These are phyloP conservation scores for Branchinecta sandiegonensis DNA, from an alignment of 2,888 invertebrate species.

Conservation along the genomic window DNA sequence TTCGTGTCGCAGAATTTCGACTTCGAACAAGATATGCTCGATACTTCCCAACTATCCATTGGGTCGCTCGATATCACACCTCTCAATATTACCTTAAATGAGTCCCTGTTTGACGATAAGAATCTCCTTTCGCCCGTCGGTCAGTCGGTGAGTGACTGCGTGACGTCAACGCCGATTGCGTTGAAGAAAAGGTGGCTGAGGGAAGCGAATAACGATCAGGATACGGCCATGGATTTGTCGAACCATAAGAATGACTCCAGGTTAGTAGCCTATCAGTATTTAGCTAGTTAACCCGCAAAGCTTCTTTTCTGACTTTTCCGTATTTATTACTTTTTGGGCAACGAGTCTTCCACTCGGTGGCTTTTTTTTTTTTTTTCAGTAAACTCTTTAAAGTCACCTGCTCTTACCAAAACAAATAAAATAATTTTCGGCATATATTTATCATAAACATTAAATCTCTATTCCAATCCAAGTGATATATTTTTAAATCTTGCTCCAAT, in stretches of 20 bases:
- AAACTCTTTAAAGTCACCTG: no score
- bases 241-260: slow-evolving; percentile 10
- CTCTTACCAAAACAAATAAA: no score
- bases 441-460: no score
- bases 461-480: no score
- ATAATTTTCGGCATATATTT: no score
- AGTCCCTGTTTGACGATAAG: slow-evolving; percentile 5
- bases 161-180: slow-evolving; percentile 4
- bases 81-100: not conserved
- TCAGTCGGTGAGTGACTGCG: not conserved
- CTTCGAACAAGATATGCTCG: not conserved
- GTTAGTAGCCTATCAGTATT: no score
- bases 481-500: no score
- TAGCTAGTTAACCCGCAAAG: no score
- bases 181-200: slow-evolving; percentile 45
- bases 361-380: no score
- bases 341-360: no score
- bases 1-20: not conserved
- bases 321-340: no score
- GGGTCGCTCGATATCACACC: slow-evolving; percentile 7
- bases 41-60: slow-evolving; percentile 3
- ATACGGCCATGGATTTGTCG: slow-evolving; percentile 12
- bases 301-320: no score
- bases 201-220: slow-evolving; percentile 39
- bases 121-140: slow-evolving; percentile 4